A percentile compares a stretch with the other conserved stretches of the same genome.
These are phyloP conservation scores for Calvadosia cruxmelitensis DNA, from an alignment of 30 jellyfish, hydroid and myxozoan genomes.

Conservation along the genomic window DNA sequence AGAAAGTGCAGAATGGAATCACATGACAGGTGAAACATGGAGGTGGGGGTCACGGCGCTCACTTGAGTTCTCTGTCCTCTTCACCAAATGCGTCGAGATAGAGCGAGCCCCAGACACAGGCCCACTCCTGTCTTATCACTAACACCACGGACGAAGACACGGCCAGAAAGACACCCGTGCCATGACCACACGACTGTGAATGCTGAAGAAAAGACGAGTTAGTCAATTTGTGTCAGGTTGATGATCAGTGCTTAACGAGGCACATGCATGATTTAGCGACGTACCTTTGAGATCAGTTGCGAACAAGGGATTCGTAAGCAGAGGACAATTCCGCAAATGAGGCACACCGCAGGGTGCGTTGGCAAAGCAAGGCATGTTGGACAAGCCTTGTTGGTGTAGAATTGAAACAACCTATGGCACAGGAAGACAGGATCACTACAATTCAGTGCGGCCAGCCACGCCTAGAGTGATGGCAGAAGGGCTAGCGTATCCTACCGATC, in stretches of 20 bases:
- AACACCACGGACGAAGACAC: slow-evolving; percentile 68
- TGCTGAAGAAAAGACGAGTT: slow-evolving; percentile 59
- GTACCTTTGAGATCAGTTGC: background rate
- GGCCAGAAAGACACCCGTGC: slow-evolving; percentile 82
- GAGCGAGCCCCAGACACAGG: slow-evolving; percentile 85
- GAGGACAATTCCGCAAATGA: slow-evolving; percentile 72
- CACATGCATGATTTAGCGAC: background rate
- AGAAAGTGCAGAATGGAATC: background rate
- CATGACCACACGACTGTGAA: slow-evolving; percentile 80
- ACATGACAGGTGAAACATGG: background rate
- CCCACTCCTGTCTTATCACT: slow-evolving; percentile 62
- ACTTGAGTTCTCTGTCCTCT: slow-evolving; percentile 87
- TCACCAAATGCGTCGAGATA: slow-evolving; percentile 89
- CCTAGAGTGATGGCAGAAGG: too few relatives aligned
- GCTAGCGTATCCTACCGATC: slow-evolving; percentile 67
- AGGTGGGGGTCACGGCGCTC: background rate
- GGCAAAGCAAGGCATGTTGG: slow-evolving; percentile 49
- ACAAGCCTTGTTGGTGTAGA: slow-evolving; percentile 54
- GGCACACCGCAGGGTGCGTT: slow-evolving; percentile 69
- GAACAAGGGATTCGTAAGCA: slow-evolving; percentile 75
- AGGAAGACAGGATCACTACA: too few relatives aligned
- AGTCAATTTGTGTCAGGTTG: too few relatives aligned
- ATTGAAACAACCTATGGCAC: slow-evolving; percentile 69
- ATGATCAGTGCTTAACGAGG: slow-evolving; percentile 1
- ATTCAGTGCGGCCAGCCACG: too few relatives aligned